A percentile compares a stretch with the other conserved stretches of the same genome.
Conservation (phyloP, 2,888 invertebrate genomes). For the Rhagonycha fulva region DNA sequence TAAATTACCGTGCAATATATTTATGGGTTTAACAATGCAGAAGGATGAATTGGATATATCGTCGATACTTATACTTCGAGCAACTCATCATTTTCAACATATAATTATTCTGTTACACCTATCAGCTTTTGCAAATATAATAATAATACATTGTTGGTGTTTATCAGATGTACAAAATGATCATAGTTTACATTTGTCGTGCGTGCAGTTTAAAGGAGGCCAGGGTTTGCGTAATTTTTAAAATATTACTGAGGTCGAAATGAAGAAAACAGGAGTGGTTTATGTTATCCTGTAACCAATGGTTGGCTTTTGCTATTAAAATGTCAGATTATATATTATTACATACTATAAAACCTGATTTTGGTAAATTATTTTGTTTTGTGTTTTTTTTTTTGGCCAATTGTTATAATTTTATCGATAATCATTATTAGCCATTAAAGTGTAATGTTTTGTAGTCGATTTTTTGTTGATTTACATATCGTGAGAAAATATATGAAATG, state of each 20-base stretch:
- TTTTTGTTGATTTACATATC: not conserved
- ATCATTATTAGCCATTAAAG: not conserved
- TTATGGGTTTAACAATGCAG: not conserved
- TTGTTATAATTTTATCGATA: not conserved
- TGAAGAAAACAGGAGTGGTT: conserved; percentile 12
- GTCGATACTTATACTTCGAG: not conserved
- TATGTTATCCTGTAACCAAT: conserved; percentile 15
- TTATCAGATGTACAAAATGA: conserved; percentile 7
- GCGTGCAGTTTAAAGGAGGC: conserved; percentile 16
- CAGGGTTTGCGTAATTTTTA: conserved; percentile 20
- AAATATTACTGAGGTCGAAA: conserved; percentile 13
- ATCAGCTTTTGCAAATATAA: not conserved
- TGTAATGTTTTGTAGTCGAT: not conserved
- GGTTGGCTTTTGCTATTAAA: conserved; percentile 5
- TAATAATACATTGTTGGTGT: not conserved
- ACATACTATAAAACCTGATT: not conserved
- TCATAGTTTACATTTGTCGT: conserved; percentile 17
- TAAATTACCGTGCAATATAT: not conserved
- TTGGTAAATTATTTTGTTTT: not conserved
- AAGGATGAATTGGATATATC: not conserved
- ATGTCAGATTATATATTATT: conserved; percentile 5
- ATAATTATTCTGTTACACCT: conserved; percentile 12
- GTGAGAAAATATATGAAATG: not conserved
- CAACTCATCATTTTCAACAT: conserved; percentile 2
- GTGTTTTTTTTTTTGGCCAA: not conserved